phyloP scores from a whole-genome alignment of 2,797 vertebrate species.

The Trichosurus vulpecula region DNA sequence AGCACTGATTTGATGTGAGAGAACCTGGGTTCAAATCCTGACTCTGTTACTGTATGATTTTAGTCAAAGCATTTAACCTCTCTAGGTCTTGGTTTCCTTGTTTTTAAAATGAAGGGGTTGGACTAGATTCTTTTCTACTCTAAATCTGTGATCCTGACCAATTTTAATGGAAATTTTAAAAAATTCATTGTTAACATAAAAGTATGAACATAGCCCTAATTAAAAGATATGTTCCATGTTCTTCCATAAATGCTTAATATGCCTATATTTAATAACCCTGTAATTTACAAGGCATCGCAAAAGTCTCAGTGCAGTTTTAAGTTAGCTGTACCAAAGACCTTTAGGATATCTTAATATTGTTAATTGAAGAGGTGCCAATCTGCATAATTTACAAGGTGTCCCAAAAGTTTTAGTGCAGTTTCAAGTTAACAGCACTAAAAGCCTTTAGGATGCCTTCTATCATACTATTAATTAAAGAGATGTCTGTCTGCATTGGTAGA shows the following conservation, averaged over 20 bases:
- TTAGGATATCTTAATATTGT: no score
- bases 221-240: background rate
- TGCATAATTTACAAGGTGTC: background rate
- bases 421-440: background rate
- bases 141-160: background rate
- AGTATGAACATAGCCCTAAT: constrained; percentile 3
- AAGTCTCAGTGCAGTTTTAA: no score
- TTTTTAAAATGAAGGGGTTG: background rate
- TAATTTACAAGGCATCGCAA: no score
- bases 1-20: background rate
- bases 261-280: background rate
- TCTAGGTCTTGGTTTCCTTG: background rate
- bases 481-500: background rate
- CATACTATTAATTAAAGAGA: background rate
- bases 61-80: background rate
- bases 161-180: constrained; percentile 15
- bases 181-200: constrained; percentile 19
- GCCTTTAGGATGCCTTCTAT: background rate
- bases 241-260: background rate
- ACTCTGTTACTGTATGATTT: background rate
- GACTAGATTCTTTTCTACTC: background rate
- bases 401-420: background rate
- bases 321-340: no score
- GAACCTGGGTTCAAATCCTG: background rate
- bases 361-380: no score